These are phyloP conservation scores for Ophion costatus DNA, from an alignment of 2,888 invertebrate genomes.

Conservation along the genomic window DNA sequence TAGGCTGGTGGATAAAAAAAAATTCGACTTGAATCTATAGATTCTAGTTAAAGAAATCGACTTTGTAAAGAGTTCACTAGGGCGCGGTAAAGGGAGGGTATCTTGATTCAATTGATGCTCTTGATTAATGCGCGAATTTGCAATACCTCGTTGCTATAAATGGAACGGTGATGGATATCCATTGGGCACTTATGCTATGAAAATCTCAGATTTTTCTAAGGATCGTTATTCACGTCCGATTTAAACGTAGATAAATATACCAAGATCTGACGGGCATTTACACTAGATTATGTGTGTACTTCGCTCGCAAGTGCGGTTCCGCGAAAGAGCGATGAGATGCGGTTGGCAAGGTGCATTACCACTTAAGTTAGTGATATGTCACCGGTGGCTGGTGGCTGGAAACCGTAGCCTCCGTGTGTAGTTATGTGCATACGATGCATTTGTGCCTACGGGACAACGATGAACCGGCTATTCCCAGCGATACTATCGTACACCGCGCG, in stretches of 20 bases:
- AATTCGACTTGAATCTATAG: too few relatives aligned
- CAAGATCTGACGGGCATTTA: neutral
- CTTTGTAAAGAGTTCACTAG: too few relatives aligned
- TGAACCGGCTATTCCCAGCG: constrained; percentile 49
- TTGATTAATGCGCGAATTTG: too few relatives aligned
- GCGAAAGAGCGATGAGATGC: constrained; percentile 32
- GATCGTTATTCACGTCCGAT: neutral
- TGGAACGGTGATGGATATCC: too few relatives aligned
- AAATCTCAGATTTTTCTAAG: too few relatives aligned
- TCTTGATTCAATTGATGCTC: too few relatives aligned
- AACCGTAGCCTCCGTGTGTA: constrained; percentile 13
- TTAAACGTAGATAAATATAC: neutral
- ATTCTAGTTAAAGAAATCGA: too few relatives aligned
- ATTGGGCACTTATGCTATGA: too few relatives aligned
- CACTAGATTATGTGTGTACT: neutral
- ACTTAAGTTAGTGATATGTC: constrained; percentile 53
- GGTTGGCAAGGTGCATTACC: constrained; percentile 40
- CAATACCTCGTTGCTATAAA: too few relatives aligned
- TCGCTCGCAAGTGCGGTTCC: neutral
- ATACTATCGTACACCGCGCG: constrained; percentile 47
- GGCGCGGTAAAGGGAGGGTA: too few relatives aligned
- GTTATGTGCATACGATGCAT: constrained; percentile 28
- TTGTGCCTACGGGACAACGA: constrained; percentile 36
- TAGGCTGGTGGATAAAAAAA: too few relatives aligned
- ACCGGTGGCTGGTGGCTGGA: constrained; percentile 33